phyloP scores from a whole-genome alignment of 2,888 invertebrate genomes.

The Mycalesis mineus region DNA sequence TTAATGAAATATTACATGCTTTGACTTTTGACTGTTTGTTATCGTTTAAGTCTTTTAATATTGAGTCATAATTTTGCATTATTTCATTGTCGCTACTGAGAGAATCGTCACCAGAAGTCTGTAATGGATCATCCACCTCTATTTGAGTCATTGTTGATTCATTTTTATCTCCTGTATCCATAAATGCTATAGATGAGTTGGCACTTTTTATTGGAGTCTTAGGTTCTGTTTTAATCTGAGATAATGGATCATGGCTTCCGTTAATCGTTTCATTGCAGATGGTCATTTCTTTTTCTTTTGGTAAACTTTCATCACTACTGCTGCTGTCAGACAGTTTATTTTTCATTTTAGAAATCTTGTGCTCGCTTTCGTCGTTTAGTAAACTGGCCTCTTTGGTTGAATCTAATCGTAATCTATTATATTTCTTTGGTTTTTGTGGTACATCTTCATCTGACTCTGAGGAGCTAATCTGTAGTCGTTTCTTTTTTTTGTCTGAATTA shows the following conservation, averaged over 20 bases:
- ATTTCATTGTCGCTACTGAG: slow-evolving; percentile 60
- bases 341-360: slow-evolving; percentile 35
- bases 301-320: slow-evolving; percentile 36
- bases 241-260: slow-evolving; percentile 53
- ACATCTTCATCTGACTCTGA: slow-evolving; percentile 48
- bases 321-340: slow-evolving; percentile 47
- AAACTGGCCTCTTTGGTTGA: slow-evolving; percentile 39
- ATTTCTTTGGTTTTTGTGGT: slow-evolving; percentile 41
- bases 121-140: slow-evolving; percentile 53
- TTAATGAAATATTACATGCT: slow-evolving; percentile 49
- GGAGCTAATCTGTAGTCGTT: slow-evolving; percentile 44
- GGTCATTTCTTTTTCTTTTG: slow-evolving; percentile 60
- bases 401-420: slow-evolving; percentile 52
- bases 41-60: slow-evolving; percentile 52
- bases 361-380: slow-evolving; percentile 9
- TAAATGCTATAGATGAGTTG: slow-evolving; percentile 48
- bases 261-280: slow-evolving; percentile 38
- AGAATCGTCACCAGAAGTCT: slow-evolving; percentile 36
- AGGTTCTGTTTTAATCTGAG: slow-evolving; percentile 52
- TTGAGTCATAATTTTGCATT: slow-evolving; percentile 56
- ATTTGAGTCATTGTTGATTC: slow-evolving; percentile 41
- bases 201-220: slow-evolving; percentile 52
- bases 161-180: slow-evolving; percentile 43
- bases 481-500: slow-evolving; percentile 37
- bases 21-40: slow-evolving; percentile 38